Base-by-base conservation (phyloP, 2,797 vertebrate species). In the Heliangelus exortis region DNA sequence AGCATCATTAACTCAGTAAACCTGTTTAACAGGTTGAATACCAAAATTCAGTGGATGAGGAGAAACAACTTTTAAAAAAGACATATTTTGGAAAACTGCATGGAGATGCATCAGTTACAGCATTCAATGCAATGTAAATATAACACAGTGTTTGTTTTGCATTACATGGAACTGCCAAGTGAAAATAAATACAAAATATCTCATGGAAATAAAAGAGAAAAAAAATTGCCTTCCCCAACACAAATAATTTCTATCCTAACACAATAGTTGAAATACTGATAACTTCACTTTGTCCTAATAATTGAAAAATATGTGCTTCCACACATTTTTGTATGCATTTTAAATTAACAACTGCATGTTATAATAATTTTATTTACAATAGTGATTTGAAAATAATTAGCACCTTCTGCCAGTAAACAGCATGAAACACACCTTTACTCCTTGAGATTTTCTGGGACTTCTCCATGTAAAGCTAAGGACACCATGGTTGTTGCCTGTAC, bases 1-100 rank as follows among this genome's bases (percentile, higher is more conserved):
- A 95, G 65, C 47, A 75, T 12, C 61, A 71, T 48, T 73, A 80
- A 58, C 48, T 34, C 61, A 80, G 67, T 57, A 78, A 95, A 74
- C 71, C 84, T 28, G 54, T 72, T 79, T 33, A 91, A 83, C 75
- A 72, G 50, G 84, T 1, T 71, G 72, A 93, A 79, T 41, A 43
- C 22, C 54, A 81, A 81, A 85, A 89, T 57, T 59, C 43, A 73
- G 57, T 7, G 16, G 53, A 29, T 7, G 45, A 75, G 29, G 18
- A 53, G 47, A 81, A 90, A 65, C 26, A 83, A 25, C 8, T 25
- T 45, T 1, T 8, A 5, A 61, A 78, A 63, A 76, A n/a, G 13
- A 5, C 4, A 57, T 6, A 76, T 89, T 94, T 39, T 54, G 31
- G 26, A 87, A 74, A 89, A 50, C 6, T 31, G 28, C 26, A 25